Evolutionary conservation across 2,797 vertebrate species (phyloP).

Genomic region (Nyctibius grandis): DNA sequence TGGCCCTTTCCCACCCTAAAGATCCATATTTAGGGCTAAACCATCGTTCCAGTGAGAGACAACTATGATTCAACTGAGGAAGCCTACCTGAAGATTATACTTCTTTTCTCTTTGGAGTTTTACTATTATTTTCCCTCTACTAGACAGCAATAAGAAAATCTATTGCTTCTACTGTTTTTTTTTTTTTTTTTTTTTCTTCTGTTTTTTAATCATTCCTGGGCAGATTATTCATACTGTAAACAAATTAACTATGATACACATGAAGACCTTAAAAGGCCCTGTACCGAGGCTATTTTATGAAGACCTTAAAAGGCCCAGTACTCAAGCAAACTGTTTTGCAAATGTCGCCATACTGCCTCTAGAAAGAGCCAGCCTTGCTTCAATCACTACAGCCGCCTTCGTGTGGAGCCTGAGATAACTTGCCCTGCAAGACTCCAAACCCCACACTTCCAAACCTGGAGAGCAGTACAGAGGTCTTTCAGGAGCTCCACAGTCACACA

Average conservation of each 20-base stretch:
- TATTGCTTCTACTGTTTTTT: background rate
- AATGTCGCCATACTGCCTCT: background rate
- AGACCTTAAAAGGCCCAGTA: background rate
- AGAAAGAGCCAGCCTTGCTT: background rate
- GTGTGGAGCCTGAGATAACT: background rate
- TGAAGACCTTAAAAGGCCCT: background rate
- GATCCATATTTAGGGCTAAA: background rate
- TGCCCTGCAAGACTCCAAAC: background rate
- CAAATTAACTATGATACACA: background rate
- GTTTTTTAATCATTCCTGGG: background rate
- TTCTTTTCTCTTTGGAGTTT: background rate
- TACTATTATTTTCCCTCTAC: background rate
- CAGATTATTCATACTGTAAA: background rate
- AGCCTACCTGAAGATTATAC: background rate
- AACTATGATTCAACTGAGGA: background rate
- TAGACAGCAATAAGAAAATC: background rate
- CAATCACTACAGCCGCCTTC: background rate
- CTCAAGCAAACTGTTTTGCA: background rate
- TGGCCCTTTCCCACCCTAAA: rapidly evolving
- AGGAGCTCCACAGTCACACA: background rate
- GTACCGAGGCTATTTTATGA: background rate
- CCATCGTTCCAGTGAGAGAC: too few relatives aligned
- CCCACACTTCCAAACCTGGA: background rate
- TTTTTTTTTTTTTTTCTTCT: too few relatives aligned
- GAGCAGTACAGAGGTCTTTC: background rate